These are phyloP conservation scores for Eufriesea mexicana DNA, from an alignment of 1,140 invertebrate species.

Conservation along the genomic window DNA sequence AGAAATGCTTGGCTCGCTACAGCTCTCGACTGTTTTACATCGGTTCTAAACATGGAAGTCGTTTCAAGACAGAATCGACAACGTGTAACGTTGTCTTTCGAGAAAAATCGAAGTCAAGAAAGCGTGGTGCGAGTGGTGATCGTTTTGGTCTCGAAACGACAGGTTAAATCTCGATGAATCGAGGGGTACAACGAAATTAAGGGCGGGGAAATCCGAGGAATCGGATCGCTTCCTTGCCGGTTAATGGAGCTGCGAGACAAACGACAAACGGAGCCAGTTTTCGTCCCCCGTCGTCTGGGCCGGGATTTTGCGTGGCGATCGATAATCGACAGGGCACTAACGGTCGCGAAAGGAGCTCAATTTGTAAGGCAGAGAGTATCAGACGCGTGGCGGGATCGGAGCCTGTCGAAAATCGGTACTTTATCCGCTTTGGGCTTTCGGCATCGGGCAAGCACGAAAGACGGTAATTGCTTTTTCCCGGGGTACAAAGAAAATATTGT, in stretches of 20 bases:
- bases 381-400: background rate
- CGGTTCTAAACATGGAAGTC: too few relatives aligned
- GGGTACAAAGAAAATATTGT: conserved; percentile 69
- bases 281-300: background rate
- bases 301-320: background rate
- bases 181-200: too few relatives aligned
- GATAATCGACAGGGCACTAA: conserved; percentile 3
- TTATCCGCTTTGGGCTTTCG: conserved; percentile 59
- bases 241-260: background rate
- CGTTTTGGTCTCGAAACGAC: too few relatives aligned
- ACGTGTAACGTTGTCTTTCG: too few relatives aligned
- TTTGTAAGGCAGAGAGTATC: conserved; percentile 11
- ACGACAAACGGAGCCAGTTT: background rate
- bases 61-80: too few relatives aligned
- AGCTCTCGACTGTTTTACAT: too few relatives aligned
- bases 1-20: too few relatives aligned
- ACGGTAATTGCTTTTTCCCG: conserved; percentile 64
- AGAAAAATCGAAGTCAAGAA: too few relatives aligned
- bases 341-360: conserved; percentile 7
- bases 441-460: conserved; percentile 44
- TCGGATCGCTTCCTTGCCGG: background rate
- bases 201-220: background rate
- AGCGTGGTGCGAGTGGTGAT: too few relatives aligned
- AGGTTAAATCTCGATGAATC: too few relatives aligned
- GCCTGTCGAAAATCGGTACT: conserved; percentile 52